Base-by-base conservation (phyloP, 1,140 invertebrate species). In the Ceratina japonica region DNA sequence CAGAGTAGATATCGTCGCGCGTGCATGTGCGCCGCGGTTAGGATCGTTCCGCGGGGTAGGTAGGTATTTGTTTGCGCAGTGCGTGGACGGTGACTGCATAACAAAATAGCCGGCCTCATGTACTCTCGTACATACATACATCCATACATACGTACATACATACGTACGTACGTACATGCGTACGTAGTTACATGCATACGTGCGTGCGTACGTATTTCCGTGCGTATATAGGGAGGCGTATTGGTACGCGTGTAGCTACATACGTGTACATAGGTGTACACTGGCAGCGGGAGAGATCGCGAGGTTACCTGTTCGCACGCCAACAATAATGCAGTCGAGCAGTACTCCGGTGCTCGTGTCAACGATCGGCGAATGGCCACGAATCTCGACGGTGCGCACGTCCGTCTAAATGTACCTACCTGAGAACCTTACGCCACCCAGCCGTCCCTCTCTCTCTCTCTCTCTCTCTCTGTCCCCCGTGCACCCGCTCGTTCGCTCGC, bases 391-490 rank as follows among this genome's bases (percentile, higher is more conserved):
- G 37, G 80, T 75, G 86, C 73, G 84, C 82, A 87, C 82, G 86
- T 87, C 85, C 80, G 85, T 86, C 82, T 87, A 87, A 87, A 87
- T 87, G 86, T 87, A 85, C 82, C 84, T 86, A 86, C 86, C 86
- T 86, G 85, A 86, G 86, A 87, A 84, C 74, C 80, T 84, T 86
- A 84, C 71, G 82, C 80, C 82, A 84, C 80, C 79, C 76, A 78
- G 77, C 75, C 74, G 82, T 76, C 80, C 77, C 37, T 44, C 37
- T 44, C 37, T 44, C 37, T 44, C 37, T 10, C 37, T 7, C 3
- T 7, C 37, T 7, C n/a, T n/a, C n/a, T n/a, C n/a, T n/a, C n/a
- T n/a, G n/a, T n/a, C n/a, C n/a, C n/a, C n/a, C n/a, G n/a, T n/a
- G n/a, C n/a, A n/a, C 37, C 5, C 37, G 37, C 37, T 44, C 37